Evolutionary conservation across 2,113 vertebrate species (phyloP), one percentile per base, ranked within the genome.

Genomic region (Barnardius zonarius): DNA sequence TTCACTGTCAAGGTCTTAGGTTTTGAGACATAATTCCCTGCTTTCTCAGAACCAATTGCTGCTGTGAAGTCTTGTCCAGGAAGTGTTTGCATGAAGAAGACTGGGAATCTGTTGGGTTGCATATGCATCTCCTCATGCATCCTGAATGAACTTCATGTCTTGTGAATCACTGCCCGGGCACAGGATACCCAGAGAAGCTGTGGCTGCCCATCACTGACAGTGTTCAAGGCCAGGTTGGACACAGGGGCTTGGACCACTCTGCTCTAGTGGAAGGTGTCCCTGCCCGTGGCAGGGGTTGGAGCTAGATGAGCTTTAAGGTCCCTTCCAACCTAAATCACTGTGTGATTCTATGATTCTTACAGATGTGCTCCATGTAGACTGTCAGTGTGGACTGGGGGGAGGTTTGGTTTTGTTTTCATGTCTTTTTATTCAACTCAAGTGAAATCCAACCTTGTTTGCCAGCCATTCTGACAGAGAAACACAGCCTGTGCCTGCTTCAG

Each of bases 71-170:
- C 24, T 48, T 86, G n/a, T 33, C 57, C 48, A 27, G 62, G n/a
- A 68, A 49, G 28, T 28, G 8, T 25, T 4, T 12, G 10, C 31
- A 41, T 44, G 24, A n/a, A 51, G 75, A 17, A 3, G 18, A 57
- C 24, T 15, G 20, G 54, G 52, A 35, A 44, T 5, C 5, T 24
- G 6, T 85, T 74, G 46, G 52, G 12, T 54, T 0, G 19, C 20
- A 4, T 3, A 2, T 25, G 61, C 1, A 3, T 23, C 62, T 74
- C 39, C 6, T 10, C 4, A 11, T 18, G 3, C 37, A 13, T 39
- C 51, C 37, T n/a, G 75, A 28, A 37, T 30, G 17, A 69, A 8
- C 52, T 64, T 14, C 22, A 20, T 16, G 24, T 54, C 75, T 88
- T 79, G 31, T 67, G 66, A 48, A 16, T 10, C 11, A 0, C 17